A percentile compares a stretch with the other conserved stretches of the same genome.
Evolutionary conservation across 30 jellyfish, hydroid and myxozoan species (phyloP).

Genomic region (Turritopsis rubra): DNA sequence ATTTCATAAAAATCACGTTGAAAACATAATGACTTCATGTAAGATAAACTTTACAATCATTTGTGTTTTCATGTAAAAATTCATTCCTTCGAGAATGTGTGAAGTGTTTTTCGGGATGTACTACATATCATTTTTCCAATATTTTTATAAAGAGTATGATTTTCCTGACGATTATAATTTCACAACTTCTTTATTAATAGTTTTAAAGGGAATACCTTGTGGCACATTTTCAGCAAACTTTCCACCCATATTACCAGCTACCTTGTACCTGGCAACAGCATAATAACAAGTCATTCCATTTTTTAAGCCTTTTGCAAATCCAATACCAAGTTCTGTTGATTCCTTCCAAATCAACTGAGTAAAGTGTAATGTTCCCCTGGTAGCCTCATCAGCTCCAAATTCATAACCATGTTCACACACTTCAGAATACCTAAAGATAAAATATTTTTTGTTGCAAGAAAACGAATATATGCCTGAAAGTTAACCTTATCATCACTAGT

Average conservation of each 20-base stretch:
- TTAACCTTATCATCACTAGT: too few species aligned
- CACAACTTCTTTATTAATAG: neutral
- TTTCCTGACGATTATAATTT: too few species aligned
- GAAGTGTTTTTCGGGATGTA: too few species aligned
- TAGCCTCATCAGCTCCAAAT: constrained; percentile 25
- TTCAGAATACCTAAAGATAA: constrained; percentile 84
- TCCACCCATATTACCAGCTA: constrained; percentile 58
- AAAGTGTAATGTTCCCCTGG: constrained; percentile 56
- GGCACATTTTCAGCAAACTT: constrained; percentile 51
- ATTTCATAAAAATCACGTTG: too few species aligned
- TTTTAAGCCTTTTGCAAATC: constrained; percentile 42
- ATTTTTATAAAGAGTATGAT: too few species aligned
- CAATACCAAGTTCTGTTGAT: constrained; percentile 63
- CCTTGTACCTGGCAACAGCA: constrained; percentile 58
- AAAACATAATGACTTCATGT: too few species aligned
- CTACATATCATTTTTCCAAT: too few species aligned
- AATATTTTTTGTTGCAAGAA: too few species aligned
- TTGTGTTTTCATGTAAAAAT: too few species aligned
- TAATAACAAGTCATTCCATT: constrained; percentile 53
- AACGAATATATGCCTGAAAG: too few species aligned
- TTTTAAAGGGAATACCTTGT: constrained; percentile 26
- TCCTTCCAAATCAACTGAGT: constrained; percentile 76
- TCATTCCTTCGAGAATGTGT: too few species aligned
- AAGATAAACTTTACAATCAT: too few species aligned
- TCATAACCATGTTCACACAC: constrained; percentile 63